A percentile compares a stretch with the other conserved stretches of the same genome.
Evolutionary conservation across 2,797 vertebrate genomes (phyloP).

Genomic region (Pangasius krempfi): DNA sequence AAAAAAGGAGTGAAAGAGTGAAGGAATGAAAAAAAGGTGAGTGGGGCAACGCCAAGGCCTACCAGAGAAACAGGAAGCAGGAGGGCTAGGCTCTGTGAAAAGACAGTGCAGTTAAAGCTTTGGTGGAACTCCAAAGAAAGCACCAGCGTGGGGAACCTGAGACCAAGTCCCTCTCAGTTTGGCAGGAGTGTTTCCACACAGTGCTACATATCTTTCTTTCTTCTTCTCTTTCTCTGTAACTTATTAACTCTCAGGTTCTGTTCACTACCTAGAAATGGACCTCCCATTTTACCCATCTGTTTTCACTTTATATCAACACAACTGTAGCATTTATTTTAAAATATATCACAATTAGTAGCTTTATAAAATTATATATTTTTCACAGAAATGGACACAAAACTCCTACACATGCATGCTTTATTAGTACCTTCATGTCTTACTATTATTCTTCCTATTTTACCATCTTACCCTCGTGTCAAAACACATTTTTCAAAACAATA

Average conservation of each 20-base stretch:
- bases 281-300: conserved; percentile 8
- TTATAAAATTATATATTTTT: background rate
- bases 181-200: conserved; percentile 42
- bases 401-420: background rate
- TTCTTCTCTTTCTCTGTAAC: conserved; percentile 42
- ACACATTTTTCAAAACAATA: background rate
- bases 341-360: background rate
- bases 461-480: background rate
- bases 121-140: conserved; percentile 83
- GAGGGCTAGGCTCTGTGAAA: conserved; percentile 77
- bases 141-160: conserved; percentile 76
- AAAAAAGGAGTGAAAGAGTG: conserved; percentile 62
- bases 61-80: conserved; percentile 82
- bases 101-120: conserved; percentile 78
- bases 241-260: conserved; percentile 50
- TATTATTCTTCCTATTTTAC: background rate
- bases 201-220: conserved; percentile 40
- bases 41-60: conserved; percentile 79
- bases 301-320: background rate
- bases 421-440: background rate
- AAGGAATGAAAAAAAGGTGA: conserved; percentile 42
- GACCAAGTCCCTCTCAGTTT: conserved; percentile 63
- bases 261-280: conserved; percentile 16
- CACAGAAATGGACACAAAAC: background rate
- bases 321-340: background rate